These are phyloP conservation scores for Agrypnus murinus DNA, from an alignment of 2,888 invertebrate genomes.

Conservation along the genomic window DNA sequence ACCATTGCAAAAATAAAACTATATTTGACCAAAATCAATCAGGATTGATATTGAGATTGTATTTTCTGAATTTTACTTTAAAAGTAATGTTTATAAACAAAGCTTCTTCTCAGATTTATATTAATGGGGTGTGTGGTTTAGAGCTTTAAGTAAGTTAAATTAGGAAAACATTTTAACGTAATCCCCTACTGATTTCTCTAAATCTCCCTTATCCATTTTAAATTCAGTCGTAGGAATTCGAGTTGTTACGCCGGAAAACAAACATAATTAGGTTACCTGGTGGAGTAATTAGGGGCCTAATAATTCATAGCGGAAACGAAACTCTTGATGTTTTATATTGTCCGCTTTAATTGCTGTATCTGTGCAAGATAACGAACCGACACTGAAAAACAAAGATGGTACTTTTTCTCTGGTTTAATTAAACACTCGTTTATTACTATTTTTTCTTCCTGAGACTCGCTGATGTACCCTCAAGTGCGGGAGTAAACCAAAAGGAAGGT, in stretches of 20 bases:
- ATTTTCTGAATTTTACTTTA: no score
- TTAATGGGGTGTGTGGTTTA: background rate
- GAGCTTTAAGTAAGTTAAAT: slow-evolving; percentile 13
- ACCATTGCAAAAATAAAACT: no score
- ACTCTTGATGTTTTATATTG: slow-evolving; percentile 33
- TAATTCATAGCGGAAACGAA: slow-evolving; percentile 21
- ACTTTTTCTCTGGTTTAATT: slow-evolving; percentile 25
- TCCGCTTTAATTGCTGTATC: slow-evolving; percentile 32
- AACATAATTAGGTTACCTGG: slow-evolving; percentile 30
- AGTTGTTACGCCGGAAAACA: slow-evolving; percentile 32
- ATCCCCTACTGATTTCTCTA: slow-evolving; percentile 10
- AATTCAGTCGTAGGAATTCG: slow-evolving; percentile 21
- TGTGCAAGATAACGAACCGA: slow-evolving; percentile 33
- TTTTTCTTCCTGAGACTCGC: background rate
- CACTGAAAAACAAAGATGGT: slow-evolving; percentile 41
- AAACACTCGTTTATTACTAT: slow-evolving; percentile 25
- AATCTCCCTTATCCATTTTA: slow-evolving; percentile 22
- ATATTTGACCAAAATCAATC: no score
- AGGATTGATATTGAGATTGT: no score
- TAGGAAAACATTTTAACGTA: background rate
- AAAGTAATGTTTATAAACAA: background rate
- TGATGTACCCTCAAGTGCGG: slow-evolving; percentile 9
- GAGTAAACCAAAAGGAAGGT: background rate
- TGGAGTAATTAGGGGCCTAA: slow-evolving; percentile 25
- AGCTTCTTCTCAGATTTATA: background rate